Evolutionary conservation across 2,797 vertebrate genomes (phyloP), one percentile per base, ranked within the genome.

Genomic region (Threskiornis aethiopicus): DNA sequence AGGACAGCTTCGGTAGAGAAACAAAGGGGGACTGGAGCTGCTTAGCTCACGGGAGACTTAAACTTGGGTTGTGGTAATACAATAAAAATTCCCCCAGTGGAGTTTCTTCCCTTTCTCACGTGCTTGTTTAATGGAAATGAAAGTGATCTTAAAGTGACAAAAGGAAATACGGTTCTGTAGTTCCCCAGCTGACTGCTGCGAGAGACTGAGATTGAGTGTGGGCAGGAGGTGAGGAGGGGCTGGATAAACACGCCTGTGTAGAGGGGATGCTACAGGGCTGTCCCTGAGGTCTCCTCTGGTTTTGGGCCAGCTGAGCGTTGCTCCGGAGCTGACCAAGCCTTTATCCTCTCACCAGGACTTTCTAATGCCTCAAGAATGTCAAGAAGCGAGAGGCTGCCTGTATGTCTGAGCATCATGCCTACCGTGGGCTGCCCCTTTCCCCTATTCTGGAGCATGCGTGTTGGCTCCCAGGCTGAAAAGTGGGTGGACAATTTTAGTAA

Each of bases 401-500:
- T 33, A 2, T 1, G 3, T 19, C 58, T 52, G 55, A 75, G 58
- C 39, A 15, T 19, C 29, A 2, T 0, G 0, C 16, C 70, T 76
- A n/a, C n/a, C 0, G 1, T 7, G 65, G 42, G 72, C 54, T 7
- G 10, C 41, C 41, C 47, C 12, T 31, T 13, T 31, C n/a, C 70
- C 2, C 1, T 0, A 0, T 16, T 67, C 46, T 75, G 0, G 0
- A 81, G 49, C 52, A 0, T 0, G 12, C 3, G 1, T 42, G 46
- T 64, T 1, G 1, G 35, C 66, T 85, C 55, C 82, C 11, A 12
- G 59, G 17, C 86, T 89, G 86, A 69, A 22, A 73, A 79, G 66
- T 6, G 39, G n/a, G 18, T 52, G 71, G 64, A 13, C n/a, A 24
- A 7, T 64, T 51, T 76, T 39, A 62, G 15, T 76, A 19, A 42